Evolutionary conservation across 64 coral and sea anemone genomes (phyloP), one percentile per base, ranked within the genome.

Genomic region (Platygyra sinensis): DNA sequence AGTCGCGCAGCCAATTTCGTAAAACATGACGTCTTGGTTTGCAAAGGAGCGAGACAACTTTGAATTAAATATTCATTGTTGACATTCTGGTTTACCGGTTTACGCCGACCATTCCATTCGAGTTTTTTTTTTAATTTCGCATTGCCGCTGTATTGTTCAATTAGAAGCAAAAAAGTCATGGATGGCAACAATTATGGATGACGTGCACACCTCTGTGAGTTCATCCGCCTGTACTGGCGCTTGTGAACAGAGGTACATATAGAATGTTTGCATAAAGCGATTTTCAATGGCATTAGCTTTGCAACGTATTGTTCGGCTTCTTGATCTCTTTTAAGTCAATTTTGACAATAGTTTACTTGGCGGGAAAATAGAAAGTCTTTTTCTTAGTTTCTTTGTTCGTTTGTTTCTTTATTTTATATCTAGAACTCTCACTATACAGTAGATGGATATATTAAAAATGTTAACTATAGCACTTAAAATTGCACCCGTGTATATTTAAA

Each of bases 11-110:
- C 33, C 29, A 27, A 31, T 73, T 32, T 73, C 29, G 27, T 73
- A 15, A 36, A 73, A 16, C 27, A 46, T 46, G 42, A 46, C 71
- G 11, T 73, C 10, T 30, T 33, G 10, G 71, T 73, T 30, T 8
- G 33, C 19, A 17, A 38, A 20, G 33, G 13, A 1, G 33, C 33
- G 33, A 10, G 4, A 75, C 32, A 46, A 46, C 3, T 31, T 39
- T 36, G 36, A 75, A 75, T 75, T 39, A 39, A 75, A 75, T 75
- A 75, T 75, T 75, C 73, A 75, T 20, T 39, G 73, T 28, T 20
- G 15, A 42, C 19, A 7, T 33, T 15, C 72, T 18, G 72, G 30
- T 74, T 75, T 20, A 31, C 20, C 22, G 49, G 20, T 46, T 46
- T 46, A 77, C 75, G 75, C 51, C 42, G 20, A 77, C 54, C 75